Base-by-base conservation (phyloP, 2,797 vertebrate species). In the Neosilurus hyrtlii region DNA sequence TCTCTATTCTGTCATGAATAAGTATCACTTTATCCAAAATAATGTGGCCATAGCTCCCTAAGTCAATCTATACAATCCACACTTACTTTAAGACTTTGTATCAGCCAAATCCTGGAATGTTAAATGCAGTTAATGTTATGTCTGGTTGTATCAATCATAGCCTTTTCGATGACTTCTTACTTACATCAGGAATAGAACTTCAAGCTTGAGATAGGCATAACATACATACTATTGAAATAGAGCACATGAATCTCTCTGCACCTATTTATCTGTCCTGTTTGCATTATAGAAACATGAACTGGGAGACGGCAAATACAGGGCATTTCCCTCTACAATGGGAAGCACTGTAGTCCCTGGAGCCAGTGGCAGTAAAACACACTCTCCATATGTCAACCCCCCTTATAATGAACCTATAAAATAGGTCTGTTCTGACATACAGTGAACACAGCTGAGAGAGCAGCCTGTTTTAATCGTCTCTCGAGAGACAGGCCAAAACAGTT, bases 351-450 rank as follows among this genome's bases (percentile, higher is more conserved):
- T 92, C 94, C 93, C 89, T 91, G 89, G 88, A 92, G 93, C 92
- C 93, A 91, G 93, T 93, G 93, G 93, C 93, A 93, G 94, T 94
- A 94, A 94, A 95, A 94, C 90, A 93, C 90, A 86, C 92, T 92
- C 87, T 85, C 90, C 89, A 91, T 91, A 91, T 94, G 92, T 91
- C 92, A 89, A 91, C 90, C 90, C 73, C 86, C 90, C 90, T 54
- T 75, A 86, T 86, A 86, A 86, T 86, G 80, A 83, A 86, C 84
- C 87, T 90, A 92, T 94, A 94, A 94, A 94, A 74, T 89, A 91
- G 91, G 86, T 71, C 80, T 82, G 86, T 90, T 91, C 90, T 91
- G 93, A 93, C 92, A 91, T 90, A 90, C 91, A n/a, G 90, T 88
- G 89, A 93, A 93, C 91, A 91, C 92, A 93, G 93, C 93, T 92